Evolutionary conservation across 2,888 invertebrate genomes (phyloP).

Genomic region (Conistra vaccinii): DNA sequence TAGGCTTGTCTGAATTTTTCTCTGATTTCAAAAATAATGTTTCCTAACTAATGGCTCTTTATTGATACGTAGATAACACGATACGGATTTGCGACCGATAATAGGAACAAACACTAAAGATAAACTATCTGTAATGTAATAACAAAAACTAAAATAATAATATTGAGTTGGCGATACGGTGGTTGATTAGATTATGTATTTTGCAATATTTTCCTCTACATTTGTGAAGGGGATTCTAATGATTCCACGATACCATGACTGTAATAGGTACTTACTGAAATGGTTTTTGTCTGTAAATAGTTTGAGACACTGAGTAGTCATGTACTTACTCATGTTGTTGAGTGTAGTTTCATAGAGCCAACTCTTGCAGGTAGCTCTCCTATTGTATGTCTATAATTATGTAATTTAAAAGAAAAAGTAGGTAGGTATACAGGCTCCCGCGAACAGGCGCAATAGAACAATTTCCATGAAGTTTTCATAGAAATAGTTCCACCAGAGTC

Average conservation of each 20-base stretch:
- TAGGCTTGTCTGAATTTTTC: background rate
- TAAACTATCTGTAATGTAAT: constrained; percentile 40
- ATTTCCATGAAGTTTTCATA: too few species aligned
- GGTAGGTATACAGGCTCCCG: too few species aligned
- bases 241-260: constrained; percentile 1
- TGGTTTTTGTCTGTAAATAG: background rate
- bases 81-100: constrained; percentile 65
- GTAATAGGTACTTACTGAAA: background rate
- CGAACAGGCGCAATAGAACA: too few species aligned
- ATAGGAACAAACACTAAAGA: constrained; percentile 54
- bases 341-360: background rate
- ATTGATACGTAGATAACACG: constrained; percentile 65
- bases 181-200: constrained; percentile 34
- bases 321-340: background rate
- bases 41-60: constrained; percentile 40
- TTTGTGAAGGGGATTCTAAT: constrained; percentile 1
- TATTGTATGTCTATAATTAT: too few species aligned
- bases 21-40: constrained; percentile 46
- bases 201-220: constrained; percentile 24
- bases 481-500: too few species aligned
- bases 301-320: background rate
- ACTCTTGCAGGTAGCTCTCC: background rate
- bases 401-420: too few species aligned
- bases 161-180: constrained; percentile 24
- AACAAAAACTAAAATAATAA: constrained; percentile 33